Conservation (phyloP, 2,113 vertebrate genomes). For the Nettapus auritus region DNA sequence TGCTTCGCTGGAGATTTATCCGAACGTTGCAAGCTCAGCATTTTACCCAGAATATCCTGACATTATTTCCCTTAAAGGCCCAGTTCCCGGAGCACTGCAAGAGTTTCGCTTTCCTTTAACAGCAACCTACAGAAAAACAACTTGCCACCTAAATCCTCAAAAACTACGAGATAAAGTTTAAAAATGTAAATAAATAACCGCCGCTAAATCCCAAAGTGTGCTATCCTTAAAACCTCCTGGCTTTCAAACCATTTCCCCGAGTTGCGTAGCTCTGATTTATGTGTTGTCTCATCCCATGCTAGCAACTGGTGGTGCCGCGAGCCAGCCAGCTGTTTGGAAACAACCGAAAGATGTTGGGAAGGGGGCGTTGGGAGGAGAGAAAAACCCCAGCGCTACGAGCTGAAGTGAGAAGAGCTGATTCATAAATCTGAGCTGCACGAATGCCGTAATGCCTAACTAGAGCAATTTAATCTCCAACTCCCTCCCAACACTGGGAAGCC, state of each 20-base stretch:
- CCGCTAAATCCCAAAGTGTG: neutral
- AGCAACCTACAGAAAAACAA: neutral
- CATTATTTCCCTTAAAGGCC: neutral
- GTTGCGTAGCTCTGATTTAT: neutral
- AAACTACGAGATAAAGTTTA: neutral
- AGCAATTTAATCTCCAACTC: neutral
- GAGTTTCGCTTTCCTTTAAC: neutral
- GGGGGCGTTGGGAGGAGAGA: neutral
- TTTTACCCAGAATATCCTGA: neutral
- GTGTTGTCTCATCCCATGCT: neutral
- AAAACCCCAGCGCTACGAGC: neutral
- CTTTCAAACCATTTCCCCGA: neutral
- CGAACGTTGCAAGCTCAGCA: neutral
- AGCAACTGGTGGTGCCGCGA: neutral
- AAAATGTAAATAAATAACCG: neutral
- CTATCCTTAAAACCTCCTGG: neutral
- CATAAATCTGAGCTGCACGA: neutral
- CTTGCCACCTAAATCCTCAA: neutral
- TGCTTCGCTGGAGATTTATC: neutral
- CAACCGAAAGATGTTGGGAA: neutral
- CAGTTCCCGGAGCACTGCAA: neutral
- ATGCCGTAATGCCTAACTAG: rapidly evolving
- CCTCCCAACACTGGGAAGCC: neutral
- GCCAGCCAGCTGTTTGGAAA: neutral
- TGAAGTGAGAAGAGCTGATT: neutral